A percentile compares a stretch with the other conserved stretches of the same genome.
phyloP scores from a whole-genome alignment of 92 coral and sea anemone genomes.

The Palythoa caribaeorum region DNA sequence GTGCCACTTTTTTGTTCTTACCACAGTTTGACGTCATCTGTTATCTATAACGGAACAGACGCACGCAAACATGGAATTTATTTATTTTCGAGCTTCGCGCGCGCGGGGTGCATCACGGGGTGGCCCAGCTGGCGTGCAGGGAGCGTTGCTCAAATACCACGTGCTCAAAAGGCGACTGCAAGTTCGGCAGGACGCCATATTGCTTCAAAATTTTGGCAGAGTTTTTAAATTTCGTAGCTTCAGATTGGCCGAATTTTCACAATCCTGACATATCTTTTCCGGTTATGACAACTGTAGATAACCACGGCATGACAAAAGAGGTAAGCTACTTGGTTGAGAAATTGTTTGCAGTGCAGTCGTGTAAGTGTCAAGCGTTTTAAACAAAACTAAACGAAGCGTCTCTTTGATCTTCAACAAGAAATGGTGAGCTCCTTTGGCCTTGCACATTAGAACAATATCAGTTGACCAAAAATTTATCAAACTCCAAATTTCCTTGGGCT shows the following conservation, averaged over 20 bases:
- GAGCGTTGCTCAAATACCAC: slow-evolving; percentile 5
- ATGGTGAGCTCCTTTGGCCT: not conserved
- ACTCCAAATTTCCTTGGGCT: not conserved
- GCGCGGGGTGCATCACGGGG: not conserved
- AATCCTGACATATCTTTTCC: slow-evolving; percentile 14
- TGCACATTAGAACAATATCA: not conserved
- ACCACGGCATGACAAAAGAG: slow-evolving; percentile 25
- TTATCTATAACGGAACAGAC: too few relatives aligned
- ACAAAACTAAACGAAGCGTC: not conserved
- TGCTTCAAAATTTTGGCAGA: not conserved
- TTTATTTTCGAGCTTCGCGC: too few relatives aligned
- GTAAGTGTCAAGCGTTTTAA: not conserved
- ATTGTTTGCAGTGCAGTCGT: not conserved
- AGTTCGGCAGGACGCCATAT: not conserved
- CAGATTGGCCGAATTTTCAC: slow-evolving; percentile 13
- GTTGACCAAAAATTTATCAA: not conserved
- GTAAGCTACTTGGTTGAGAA: not conserved
- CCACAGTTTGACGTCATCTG: too few relatives aligned
- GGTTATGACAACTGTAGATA: slow-evolving; percentile 23
- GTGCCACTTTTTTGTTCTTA: too few relatives aligned
- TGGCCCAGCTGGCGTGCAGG: slow-evolving; percentile 4
- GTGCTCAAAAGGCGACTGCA: slow-evolving; percentile 8
- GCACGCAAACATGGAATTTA: too few relatives aligned
- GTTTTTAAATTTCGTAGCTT: slow-evolving; percentile 8
- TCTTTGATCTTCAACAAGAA: not conserved